Evolutionary conservation across 2,888 invertebrate genomes (phyloP).

Genomic region (Phymatocera aterrima): DNA sequence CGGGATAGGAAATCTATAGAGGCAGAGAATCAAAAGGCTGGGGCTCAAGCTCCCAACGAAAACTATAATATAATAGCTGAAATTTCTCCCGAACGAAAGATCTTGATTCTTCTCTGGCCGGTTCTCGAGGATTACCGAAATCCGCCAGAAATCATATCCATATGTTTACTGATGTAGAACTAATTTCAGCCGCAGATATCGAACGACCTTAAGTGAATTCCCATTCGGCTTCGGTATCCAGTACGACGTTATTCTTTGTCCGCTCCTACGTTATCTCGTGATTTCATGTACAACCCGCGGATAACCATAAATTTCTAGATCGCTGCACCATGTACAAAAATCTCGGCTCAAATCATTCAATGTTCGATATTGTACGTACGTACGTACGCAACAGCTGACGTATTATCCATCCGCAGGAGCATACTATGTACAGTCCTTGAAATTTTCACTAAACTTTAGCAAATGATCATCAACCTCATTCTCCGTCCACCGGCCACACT

Average conservation of each 20-base stretch:
- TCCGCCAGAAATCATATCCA: no score
- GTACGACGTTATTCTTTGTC: constrained; percentile 51
- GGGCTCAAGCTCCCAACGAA: no score
- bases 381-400: constrained; percentile 49
- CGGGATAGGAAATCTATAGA: no score
- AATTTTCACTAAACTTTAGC: constrained; percentile 39
- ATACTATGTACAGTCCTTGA: constrained; percentile 41
- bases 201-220: no score
- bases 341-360: constrained; percentile 42
- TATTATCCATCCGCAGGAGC: constrained; percentile 48
- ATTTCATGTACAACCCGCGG: constrained; percentile 47
- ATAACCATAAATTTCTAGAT: constrained; percentile 2
- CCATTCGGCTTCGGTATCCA: constrained; percentile 20
- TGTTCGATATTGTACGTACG: constrained; percentile 46
- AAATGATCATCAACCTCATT: constrained; percentile 46
- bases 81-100: no score
- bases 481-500: constrained; percentile 47
- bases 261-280: constrained; percentile 45
- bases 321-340: constrained; percentile 15
- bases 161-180: no score
- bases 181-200: no score
- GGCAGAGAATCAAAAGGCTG: no score
- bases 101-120: no score
- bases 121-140: no score
- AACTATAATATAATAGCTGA: no score